phyloP scores from a whole-genome alignment of 2,888 invertebrate species.

The Strigamia maritima region DNA sequence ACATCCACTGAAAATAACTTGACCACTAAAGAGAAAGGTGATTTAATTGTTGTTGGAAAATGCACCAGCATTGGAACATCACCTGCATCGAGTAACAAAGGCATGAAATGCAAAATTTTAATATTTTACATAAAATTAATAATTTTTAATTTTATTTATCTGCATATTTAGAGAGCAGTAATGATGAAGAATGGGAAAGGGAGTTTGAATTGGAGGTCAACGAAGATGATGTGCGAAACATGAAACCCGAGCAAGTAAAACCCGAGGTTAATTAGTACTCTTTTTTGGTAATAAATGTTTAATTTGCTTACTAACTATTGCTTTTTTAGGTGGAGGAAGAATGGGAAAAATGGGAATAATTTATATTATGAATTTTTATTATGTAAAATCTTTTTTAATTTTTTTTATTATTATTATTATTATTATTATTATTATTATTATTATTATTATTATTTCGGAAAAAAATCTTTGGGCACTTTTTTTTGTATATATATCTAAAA shows the following conservation, averaged over 20 bases:
- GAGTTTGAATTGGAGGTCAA: conserved; percentile 41
- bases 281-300: too few relatives aligned
- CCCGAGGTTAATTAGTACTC: background rate
- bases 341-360: conserved; percentile 19
- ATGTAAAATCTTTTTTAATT: too few relatives aligned
- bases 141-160: too few relatives aligned
- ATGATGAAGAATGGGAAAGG: conserved; percentile 42
- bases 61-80: background rate
- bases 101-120: background rate
- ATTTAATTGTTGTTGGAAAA: background rate
- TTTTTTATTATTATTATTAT: too few relatives aligned
- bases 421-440: too few relatives aligned
- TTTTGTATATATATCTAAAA: too few relatives aligned
- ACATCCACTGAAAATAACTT: background rate
- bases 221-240: conserved; percentile 38
- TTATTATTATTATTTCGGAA: too few relatives aligned
- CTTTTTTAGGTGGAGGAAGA: background rate
- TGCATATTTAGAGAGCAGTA: background rate
- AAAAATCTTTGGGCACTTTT: too few relatives aligned
- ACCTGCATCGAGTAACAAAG: conserved; percentile 28
- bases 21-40: background rate
- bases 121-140: too few relatives aligned
- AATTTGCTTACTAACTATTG: background rate
- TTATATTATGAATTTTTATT: background rate
- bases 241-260: background rate